Evolutionary conservation across 1,140 invertebrate species (phyloP).

Genomic region (Diorhabda carinulata): DNA sequence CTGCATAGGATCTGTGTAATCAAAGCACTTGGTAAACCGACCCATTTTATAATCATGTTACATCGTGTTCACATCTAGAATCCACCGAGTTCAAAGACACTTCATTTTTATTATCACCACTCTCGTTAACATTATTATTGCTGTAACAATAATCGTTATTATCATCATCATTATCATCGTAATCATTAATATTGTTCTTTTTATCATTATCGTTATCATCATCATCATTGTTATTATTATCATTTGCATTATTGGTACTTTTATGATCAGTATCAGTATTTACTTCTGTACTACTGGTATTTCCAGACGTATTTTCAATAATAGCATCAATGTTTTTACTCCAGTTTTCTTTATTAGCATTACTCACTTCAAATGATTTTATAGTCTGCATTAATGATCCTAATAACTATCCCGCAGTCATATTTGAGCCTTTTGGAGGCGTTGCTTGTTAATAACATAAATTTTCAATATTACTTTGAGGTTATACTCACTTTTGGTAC

Average conservation of each 20-base stretch:
- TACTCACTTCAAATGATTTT: slow-evolving; percentile 18
- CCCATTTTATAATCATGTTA: slow-evolving; percentile 20
- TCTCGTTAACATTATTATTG: too few relatives aligned
- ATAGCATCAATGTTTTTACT: slow-evolving; percentile 9
- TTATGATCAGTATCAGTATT: neutral
- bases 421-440: slow-evolving; percentile 23
- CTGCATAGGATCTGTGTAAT: slow-evolving; percentile 9
- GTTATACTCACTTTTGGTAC: too few relatives aligned
- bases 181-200: neutral
- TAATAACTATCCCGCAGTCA: slow-evolving; percentile 17
- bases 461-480: too few relatives aligned
- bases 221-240: slow-evolving; percentile 6
- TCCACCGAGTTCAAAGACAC: slow-evolving; percentile 7
- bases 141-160: neutral
- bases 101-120: slow-evolving; percentile 2
- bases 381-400: slow-evolving; percentile 21
- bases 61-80: slow-evolving; percentile 13
- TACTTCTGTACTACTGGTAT: slow-evolving; percentile 3
- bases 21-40: slow-evolving; percentile 13
- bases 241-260: neutral
- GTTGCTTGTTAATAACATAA: slow-evolving; percentile 17
- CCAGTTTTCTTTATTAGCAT: slow-evolving; percentile 11
- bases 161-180: neutral
- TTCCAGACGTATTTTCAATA: slow-evolving; percentile 3
- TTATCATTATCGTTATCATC: neutral